Evolutionary conservation across 2,797 vertebrate genomes (phyloP).

Genomic region (Pipistrellus nathusii): DNA sequence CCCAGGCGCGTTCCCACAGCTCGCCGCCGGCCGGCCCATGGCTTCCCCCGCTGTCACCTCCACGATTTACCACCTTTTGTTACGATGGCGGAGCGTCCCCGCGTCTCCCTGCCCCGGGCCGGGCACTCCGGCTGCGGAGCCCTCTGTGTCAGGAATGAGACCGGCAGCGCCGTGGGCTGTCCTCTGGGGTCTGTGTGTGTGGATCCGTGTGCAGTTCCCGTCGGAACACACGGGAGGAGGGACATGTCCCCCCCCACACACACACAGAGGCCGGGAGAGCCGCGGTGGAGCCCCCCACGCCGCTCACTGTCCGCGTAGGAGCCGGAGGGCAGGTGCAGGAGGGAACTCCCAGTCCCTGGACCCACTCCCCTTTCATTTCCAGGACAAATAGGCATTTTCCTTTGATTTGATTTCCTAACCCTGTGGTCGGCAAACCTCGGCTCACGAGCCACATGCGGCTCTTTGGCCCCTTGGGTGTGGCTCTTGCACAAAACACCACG

Average conservation of each 20-base stretch:
- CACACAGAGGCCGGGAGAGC: neutral
- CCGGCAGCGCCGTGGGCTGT: neutral
- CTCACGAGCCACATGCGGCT: too few species aligned
- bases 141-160: neutral
- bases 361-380: neutral
- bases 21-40: neutral
- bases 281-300: neutral
- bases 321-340: neutral
- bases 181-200: neutral
- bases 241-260: too few species aligned
- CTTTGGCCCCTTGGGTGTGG: too few species aligned
- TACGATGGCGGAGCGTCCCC: neutral
- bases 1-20: neutral
- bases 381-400: neutral
- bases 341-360: too few species aligned
- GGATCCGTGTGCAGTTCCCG: too few species aligned
- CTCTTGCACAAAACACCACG: too few species aligned
- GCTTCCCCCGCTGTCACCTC: neutral
- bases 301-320: neutral
- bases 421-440: too few species aligned
- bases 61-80: neutral
- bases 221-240: neutral
- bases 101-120: neutral
- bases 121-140: neutral
- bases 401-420: neutral